phyloP scores from a whole-genome alignment of 2,888 invertebrate species.

The Dinocampus coccinellae region DNA sequence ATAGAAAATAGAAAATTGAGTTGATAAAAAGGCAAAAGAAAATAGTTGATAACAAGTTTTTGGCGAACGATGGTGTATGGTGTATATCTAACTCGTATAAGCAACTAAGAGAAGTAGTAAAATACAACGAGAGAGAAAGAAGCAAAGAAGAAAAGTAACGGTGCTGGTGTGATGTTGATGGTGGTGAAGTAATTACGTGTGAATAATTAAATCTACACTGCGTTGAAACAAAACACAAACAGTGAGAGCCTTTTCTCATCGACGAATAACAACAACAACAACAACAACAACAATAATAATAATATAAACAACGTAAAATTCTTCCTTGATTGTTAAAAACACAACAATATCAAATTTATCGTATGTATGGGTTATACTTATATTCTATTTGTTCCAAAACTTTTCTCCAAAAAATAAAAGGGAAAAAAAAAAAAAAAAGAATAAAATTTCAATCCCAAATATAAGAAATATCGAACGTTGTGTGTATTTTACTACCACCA shows the following conservation, averaged over 20 bases:
- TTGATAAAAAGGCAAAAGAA: constrained; percentile 32
- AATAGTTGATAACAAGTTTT: constrained; percentile 30
- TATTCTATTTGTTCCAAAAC: not conserved
- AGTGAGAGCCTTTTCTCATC: constrained; percentile 10
- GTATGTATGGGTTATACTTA: not conserved
- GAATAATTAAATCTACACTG: constrained; percentile 51
- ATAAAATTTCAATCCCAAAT: not conserved
- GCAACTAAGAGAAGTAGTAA: not conserved
- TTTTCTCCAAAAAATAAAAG: not conserved
- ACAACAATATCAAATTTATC: not conserved
- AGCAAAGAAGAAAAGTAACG: not conserved
- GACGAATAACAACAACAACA: not conserved
- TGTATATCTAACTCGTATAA: not conserved
- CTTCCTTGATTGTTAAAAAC: not conserved
- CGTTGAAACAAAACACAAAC: constrained; percentile 36
- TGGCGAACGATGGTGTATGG: constrained; percentile 6
- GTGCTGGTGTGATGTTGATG: not conserved
- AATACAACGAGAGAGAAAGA: not conserved
- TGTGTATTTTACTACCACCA: not conserved
- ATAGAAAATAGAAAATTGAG: constrained; percentile 15
- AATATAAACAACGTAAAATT: not conserved
- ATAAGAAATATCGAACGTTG: not conserved
- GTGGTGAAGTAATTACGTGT: constrained; percentile 47
- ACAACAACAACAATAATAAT: too few relatives aligned
- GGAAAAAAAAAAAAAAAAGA: too few relatives aligned